These are phyloP conservation scores for Valencia hispanica DNA, from an alignment of 2,797 vertebrate genomes.

Conservation along the genomic window DNA sequence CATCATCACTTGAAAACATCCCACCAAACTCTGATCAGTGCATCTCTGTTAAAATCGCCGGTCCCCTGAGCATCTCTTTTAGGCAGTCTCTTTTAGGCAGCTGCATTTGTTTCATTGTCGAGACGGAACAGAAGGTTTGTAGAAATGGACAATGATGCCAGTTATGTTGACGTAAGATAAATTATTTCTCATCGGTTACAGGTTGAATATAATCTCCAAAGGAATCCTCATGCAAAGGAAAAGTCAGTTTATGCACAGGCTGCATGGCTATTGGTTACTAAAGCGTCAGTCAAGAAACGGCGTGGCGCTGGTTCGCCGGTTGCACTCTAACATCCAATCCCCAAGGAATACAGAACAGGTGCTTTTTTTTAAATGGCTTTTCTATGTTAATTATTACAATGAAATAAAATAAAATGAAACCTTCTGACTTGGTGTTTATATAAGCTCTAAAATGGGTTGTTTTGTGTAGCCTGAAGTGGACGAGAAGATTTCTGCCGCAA, in stretches of 20 bases:
- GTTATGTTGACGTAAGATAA: constrained; percentile 3
- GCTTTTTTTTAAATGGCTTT: background rate
- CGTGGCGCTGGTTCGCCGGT: constrained; percentile 90
- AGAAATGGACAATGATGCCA: background rate
- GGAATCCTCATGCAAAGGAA: constrained; percentile 93
- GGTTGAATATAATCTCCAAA: constrained; percentile 94
- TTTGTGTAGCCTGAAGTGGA: constrained; percentile 82
- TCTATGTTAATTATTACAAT: background rate
- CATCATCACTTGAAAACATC: too few relatives aligned
- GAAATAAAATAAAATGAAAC: background rate
- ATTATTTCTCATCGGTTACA: constrained; percentile 59
- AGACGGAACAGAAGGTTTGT: too few relatives aligned
- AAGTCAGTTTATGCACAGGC: constrained; percentile 95
- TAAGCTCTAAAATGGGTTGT: constrained; percentile 16
- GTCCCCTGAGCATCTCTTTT: too few relatives aligned
- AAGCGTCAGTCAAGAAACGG: constrained; percentile 97
- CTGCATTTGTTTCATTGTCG: too few relatives aligned
- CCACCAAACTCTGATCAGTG: too few relatives aligned
- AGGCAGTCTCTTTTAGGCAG: too few relatives aligned
- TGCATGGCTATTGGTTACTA: constrained; percentile 96
- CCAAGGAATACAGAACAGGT: constrained; percentile 92
- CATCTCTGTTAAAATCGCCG: too few relatives aligned
- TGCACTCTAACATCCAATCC: constrained; percentile 89
- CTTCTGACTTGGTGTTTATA: background rate
- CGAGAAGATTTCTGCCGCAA: constrained; percentile 90